phyloP scores from a whole-genome alignment of 2,888 invertebrate genomes.

The Mythimna lalbum region DNA sequence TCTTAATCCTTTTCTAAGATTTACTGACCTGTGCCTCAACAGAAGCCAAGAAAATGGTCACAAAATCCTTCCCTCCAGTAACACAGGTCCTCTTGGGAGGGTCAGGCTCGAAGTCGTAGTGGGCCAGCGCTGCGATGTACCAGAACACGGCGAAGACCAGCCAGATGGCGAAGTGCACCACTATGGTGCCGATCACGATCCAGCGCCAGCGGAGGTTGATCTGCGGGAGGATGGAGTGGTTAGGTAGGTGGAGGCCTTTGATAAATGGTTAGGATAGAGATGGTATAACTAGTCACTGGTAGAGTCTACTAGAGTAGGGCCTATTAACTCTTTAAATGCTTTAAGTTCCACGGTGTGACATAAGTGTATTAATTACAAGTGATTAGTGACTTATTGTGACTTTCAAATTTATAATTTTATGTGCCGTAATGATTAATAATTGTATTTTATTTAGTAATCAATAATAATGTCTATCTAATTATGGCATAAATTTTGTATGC shows the following conservation, averaged over 20 bases:
- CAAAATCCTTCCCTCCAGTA: constrained; percentile 86
- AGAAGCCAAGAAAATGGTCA: constrained; percentile 86
- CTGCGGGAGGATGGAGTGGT: constrained; percentile 60
- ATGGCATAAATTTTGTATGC: no score
- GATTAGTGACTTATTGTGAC: no score
- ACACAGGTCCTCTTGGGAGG: constrained; percentile 83
- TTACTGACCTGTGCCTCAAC: constrained; percentile 85
- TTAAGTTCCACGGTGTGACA: no score
- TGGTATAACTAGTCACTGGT: no score
- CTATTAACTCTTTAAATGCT: no score
- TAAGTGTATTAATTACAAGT: no score
- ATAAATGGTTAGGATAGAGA: neutral
- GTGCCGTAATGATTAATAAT: no score
- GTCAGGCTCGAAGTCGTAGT: constrained; percentile 87
- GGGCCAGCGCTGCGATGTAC: constrained; percentile 86
- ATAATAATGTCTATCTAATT: no score
- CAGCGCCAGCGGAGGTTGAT: constrained; percentile 88
- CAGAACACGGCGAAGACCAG: constrained; percentile 87
- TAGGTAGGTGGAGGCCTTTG: neutral
- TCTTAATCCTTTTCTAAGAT: no score
- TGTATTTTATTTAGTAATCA: no score
- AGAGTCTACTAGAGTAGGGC: no score
- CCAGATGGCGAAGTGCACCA: constrained; percentile 87
- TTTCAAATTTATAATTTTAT: no score
- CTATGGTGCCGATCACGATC: constrained; percentile 85